Evolutionary conservation across 92 coral and sea anemone species (phyloP), one percentile per base, ranked within the genome.

Genomic region (Pocillopora grandis): DNA sequence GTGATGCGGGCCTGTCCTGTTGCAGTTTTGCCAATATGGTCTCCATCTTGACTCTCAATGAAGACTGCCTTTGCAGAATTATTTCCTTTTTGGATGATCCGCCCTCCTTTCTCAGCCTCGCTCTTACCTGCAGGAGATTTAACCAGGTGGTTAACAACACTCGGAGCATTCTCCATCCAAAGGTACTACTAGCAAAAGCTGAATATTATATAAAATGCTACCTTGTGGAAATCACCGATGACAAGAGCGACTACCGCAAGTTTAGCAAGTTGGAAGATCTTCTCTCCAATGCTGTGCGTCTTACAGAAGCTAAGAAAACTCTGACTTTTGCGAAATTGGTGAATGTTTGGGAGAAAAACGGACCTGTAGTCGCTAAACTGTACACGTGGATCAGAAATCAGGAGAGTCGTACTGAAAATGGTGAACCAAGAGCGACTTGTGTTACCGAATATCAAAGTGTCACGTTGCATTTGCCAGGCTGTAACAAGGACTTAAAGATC

Each of bases 291-390:
- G 75, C 88, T 13, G 85, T 58, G n/a, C 60, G 76, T 16, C 58
- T 64, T 27, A 66, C 78, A 2, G 80, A 57, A 12, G 16, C 52
- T 33, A 88, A 85, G 48, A 66, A 17, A 2, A 0, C 71, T 14
- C 62, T 87, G 15, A 72, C 81, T 11, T 78, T 71, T 71, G 85
- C 83, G 33, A 91, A 85, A 56, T 73, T 85, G 55, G 12, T 91
- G 1, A 62, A 81, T 62, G 85, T 88, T 1, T 92, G 96, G 92
- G 19, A 71, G 66, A 75, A 72, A 48, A 87, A 62, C 82, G 93
- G 95, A 12, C 91, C 93, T 0, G 95, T 92, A 12, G 93, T 88
- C 58, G 95, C 93, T 23, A 82, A 84, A 79, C 80, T 92, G 57
- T 90, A 88, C 19, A 87, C 91, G 8, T 92, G 93, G 93, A 81